Evolutionary conservation across 2,888 invertebrate genomes (phyloP).

Genomic region (Rhagonycha fulva): DNA sequence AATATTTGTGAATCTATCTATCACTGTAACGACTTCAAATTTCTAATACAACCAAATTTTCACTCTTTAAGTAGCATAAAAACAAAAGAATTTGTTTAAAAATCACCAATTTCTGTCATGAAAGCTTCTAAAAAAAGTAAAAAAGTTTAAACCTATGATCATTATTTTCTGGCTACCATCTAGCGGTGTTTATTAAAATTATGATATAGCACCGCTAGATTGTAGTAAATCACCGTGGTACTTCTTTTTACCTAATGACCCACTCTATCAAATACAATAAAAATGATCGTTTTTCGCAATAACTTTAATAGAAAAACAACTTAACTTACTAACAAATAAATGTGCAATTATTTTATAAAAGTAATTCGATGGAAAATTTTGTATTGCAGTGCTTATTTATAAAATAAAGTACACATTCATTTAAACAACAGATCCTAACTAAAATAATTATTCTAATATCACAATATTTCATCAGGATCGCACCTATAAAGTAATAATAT

Average conservation of each 20-base stretch:
- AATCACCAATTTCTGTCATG: not conserved
- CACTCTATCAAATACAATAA: too few relatives aligned
- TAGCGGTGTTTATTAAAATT: too few relatives aligned
- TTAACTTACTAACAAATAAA: conserved; percentile 5
- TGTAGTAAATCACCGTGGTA: too few relatives aligned
- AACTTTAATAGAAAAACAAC: not conserved
- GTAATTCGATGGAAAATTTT: not conserved
- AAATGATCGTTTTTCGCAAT: too few relatives aligned
- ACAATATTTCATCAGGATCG: conserved; percentile 35
- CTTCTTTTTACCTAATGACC: too few relatives aligned
- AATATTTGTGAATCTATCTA: not conserved
- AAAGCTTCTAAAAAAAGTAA: not conserved
- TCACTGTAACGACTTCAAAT: not conserved
- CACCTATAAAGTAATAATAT: not conserved
- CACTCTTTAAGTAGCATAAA: not conserved
- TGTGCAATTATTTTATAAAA: conserved; percentile 10
- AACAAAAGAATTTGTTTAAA: not conserved
- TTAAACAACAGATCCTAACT: conserved; percentile 27
- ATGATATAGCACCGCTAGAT: too few relatives aligned
- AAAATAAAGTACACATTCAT: conserved; percentile 28
- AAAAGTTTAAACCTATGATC: not conserved
- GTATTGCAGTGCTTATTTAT: not conserved
- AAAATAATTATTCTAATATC: conserved; percentile 34
- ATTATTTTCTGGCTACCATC: too few relatives aligned
- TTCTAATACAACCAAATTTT: not conserved